A percentile compares a stretch with the other conserved stretches of the same genome.
Evolutionary conservation across 2,888 invertebrate species (phyloP).

Genomic region (Trisateles emortualis): DNA sequence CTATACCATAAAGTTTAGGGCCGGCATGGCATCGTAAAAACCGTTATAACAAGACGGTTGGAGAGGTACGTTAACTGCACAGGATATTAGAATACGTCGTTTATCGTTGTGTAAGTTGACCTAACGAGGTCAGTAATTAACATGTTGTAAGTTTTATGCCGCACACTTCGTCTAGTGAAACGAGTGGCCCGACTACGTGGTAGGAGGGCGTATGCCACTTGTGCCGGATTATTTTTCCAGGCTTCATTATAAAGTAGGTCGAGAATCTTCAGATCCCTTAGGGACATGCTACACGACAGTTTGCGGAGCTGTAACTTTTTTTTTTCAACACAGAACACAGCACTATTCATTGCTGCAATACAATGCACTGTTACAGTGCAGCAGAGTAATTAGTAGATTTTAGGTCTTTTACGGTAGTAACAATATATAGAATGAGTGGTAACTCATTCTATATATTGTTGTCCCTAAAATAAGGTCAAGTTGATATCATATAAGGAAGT

Average conservation of each 20-base stretch:
- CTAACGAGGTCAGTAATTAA: constrained; percentile 61
- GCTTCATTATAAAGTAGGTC: constrained; percentile 74
- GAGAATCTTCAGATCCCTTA: constrained; percentile 61
- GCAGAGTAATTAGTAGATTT: no score
- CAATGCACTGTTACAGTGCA: neutral
- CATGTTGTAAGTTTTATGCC: constrained; percentile 46
- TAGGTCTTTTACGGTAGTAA: no score
- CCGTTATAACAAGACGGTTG: constrained; percentile 12
- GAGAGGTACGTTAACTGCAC: constrained; percentile 26
- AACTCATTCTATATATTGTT: no score
- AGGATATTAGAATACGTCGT: constrained; percentile 22
- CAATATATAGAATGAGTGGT: no score
- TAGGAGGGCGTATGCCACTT: constrained; percentile 47
- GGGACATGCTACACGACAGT: constrained; percentile 2
- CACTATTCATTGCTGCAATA: neutral
- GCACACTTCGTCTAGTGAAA: constrained; percentile 43
- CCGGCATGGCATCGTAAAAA: constrained; percentile 3
- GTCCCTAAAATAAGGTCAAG: no score
- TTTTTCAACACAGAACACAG: neutral
- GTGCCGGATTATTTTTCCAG: constrained; percentile 60
- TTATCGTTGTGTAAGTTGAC: constrained; percentile 25
- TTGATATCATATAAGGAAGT: no score
- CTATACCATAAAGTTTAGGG: constrained; percentile 1
- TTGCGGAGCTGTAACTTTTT: neutral
- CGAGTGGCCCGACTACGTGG: constrained; percentile 34